These are phyloP conservation scores for Porites lutea DNA, from an alignment of 64 coral and sea anemone genomes.

Conservation along the genomic window DNA sequence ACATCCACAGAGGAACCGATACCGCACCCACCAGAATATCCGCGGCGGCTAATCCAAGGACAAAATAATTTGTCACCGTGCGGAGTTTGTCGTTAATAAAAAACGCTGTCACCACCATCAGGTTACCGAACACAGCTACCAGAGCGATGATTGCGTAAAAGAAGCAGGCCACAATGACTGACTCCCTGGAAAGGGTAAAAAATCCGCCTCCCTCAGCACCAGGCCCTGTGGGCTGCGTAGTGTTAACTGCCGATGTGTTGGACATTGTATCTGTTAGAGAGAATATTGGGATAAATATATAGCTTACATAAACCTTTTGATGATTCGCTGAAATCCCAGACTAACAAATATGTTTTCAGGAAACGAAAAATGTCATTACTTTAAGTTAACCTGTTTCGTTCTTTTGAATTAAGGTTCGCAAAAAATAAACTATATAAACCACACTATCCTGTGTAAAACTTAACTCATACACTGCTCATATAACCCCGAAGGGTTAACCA, in stretches of 20 bases:
- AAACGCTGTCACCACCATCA: conserved; percentile 80
- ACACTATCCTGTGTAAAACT: no score
- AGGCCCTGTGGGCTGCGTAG: not conserved
- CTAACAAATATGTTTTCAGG: no score
- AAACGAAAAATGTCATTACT: no score
- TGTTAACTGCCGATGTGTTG: not conserved
- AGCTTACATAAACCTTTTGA: not conserved
- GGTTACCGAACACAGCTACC: conserved; percentile 79
- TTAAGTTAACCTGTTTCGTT: no score
- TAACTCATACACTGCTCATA: no score
- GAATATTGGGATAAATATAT: not conserved
- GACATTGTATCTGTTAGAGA: not conserved
- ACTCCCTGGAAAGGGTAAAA: conserved; percentile 27
- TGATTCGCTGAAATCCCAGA: no score
- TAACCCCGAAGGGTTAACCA: no score
- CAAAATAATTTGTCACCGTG: conserved; percentile 83
- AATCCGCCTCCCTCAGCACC: not conserved
- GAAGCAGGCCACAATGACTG: conserved; percentile 53
- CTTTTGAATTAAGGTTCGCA: no score
- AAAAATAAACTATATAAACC: no score
- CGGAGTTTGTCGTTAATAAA: conserved; percentile 88
- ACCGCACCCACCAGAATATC: conserved; percentile 88
- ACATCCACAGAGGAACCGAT: conserved; percentile 89
- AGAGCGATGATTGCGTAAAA: conserved; percentile 75
- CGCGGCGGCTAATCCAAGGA: conserved; percentile 78